Evolutionary conservation across 2,797 vertebrate species (phyloP).

Genomic region (Melanotaenia pygmaea): DNA sequence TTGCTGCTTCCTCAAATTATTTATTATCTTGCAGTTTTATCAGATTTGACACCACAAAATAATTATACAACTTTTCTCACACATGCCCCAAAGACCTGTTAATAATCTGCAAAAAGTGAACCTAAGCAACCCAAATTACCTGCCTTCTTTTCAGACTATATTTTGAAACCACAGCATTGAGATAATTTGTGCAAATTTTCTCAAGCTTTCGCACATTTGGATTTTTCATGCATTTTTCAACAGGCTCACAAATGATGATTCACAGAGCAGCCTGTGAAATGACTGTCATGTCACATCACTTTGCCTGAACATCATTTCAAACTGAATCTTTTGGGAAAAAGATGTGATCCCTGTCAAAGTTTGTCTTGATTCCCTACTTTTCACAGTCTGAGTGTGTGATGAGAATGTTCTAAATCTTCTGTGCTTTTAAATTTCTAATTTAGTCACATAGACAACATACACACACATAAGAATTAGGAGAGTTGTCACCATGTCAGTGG

Average conservation of each 20-base stretch:
- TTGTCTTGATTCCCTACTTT: slow-evolving; percentile 12
- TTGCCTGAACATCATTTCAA: slow-evolving; percentile 23
- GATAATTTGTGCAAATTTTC: slow-evolving; percentile 20
- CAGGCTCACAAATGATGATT: slow-evolving; percentile 40
- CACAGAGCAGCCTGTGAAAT: slow-evolving; percentile 31
- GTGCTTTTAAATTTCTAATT: slow-evolving; percentile 16
- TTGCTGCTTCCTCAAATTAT: slow-evolving; percentile 4
- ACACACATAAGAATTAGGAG: not conserved
- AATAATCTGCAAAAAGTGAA: not conserved
- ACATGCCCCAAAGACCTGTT: not conserved
- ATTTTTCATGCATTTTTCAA: slow-evolving; percentile 27
- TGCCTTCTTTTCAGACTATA: slow-evolving; percentile 9
- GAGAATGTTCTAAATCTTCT: not conserved
- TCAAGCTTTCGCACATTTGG: slow-evolving; percentile 14
- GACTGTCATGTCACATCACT: slow-evolving; percentile 35
- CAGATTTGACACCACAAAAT: not conserved
- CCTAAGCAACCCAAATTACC: not conserved
- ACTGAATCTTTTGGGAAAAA: slow-evolving; percentile 5
- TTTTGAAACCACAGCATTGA: slow-evolving; percentile 8
- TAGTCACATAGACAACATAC: slow-evolving; percentile 4
- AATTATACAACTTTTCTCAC: not conserved
- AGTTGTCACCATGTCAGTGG: not conserved
- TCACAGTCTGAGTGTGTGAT: not conserved
- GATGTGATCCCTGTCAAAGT: slow-evolving; percentile 11
- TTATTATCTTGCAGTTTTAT: not conserved